Percentiles rank a stretch among this genome's conserved stretches.
Conservation (phyloP, 2,113 vertebrate species). For the Boleophthalmus pectinirostris region DNA sequence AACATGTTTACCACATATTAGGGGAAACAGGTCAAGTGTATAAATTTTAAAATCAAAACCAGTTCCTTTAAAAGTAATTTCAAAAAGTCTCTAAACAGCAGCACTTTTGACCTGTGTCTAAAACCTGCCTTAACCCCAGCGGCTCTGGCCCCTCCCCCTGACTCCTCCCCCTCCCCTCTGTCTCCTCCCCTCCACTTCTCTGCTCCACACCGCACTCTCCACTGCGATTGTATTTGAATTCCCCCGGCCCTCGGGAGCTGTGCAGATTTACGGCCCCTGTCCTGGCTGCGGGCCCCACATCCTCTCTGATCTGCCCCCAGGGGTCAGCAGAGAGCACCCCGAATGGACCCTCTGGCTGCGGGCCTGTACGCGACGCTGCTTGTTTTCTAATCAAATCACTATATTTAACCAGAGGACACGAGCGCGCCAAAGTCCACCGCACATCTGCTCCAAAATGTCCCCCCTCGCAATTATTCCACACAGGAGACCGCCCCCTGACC, state of each 20-base stretch:
- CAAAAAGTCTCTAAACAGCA: background rate
- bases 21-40: too few species aligned
- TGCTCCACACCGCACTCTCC: constrained; percentile 62
- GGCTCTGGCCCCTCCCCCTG: too few species aligned
- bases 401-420: constrained; percentile 71
- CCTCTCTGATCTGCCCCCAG: constrained; percentile 76
- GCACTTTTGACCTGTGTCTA: constrained; percentile 50
- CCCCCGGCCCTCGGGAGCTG: constrained; percentile 51
- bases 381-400: constrained; percentile 77
- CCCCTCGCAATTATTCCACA: constrained; percentile 66
- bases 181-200: constrained; percentile 58
- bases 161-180: constrained; percentile 44
- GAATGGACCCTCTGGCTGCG: constrained; percentile 69
- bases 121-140: constrained; percentile 33
- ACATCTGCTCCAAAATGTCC: constrained; percentile 74
- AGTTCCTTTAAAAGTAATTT: too few species aligned
- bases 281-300: constrained; percentile 67
- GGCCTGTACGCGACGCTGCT: constrained; percentile 62
- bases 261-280: constrained; percentile 74
- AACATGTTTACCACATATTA: too few species aligned
- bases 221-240: constrained; percentile 77
- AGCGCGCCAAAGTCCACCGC: constrained; percentile 69
- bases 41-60: too few species aligned
- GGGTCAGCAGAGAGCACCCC: constrained; percentile 73
- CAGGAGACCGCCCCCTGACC: constrained; percentile 45